Conservation (phyloP, 1,140 invertebrate genomes). For the Caenorhabditis tropicalis region DNA sequence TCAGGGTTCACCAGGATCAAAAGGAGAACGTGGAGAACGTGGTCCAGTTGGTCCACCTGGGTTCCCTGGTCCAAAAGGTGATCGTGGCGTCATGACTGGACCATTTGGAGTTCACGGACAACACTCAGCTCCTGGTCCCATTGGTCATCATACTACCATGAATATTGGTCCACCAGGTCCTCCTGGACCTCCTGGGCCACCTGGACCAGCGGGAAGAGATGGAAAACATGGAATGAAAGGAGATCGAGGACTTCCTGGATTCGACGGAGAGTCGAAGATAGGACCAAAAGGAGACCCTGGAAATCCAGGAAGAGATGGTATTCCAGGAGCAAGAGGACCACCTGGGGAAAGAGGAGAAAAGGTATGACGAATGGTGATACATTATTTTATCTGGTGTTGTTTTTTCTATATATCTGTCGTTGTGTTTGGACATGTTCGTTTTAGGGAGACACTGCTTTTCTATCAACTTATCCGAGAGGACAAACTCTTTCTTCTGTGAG, state of each 20-base stretch:
- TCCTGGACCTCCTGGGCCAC: constrained; percentile 66
- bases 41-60: constrained; percentile 61
- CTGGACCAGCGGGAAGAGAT: constrained; percentile 58
- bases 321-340: constrained; percentile 47
- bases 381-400: constrained; percentile 4
- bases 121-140: neutral
- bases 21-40: constrained; percentile 62
- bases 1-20: constrained; percentile 60
- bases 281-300: constrained; percentile 68
- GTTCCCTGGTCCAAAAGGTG: constrained; percentile 62
- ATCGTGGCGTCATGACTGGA: constrained; percentile 43
- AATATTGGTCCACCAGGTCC: constrained; percentile 59
- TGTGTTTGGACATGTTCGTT: constrained; percentile 44
- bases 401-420: constrained; percentile 22
- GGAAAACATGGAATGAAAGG: constrained; percentile 60
- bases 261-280: constrained; percentile 69
- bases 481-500: constrained; percentile 20
- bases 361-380: constrained; percentile 46
- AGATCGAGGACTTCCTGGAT: constrained; percentile 68
- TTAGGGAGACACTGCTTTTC: constrained; percentile 53
- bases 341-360: constrained; percentile 61
- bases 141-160: neutral
- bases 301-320: constrained; percentile 56
- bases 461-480: constrained; percentile 54
- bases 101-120: constrained; percentile 27